These are phyloP conservation scores for Chaitophorus viminalis DNA, from an alignment of 2,888 invertebrate genomes.

Conservation along the genomic window DNA sequence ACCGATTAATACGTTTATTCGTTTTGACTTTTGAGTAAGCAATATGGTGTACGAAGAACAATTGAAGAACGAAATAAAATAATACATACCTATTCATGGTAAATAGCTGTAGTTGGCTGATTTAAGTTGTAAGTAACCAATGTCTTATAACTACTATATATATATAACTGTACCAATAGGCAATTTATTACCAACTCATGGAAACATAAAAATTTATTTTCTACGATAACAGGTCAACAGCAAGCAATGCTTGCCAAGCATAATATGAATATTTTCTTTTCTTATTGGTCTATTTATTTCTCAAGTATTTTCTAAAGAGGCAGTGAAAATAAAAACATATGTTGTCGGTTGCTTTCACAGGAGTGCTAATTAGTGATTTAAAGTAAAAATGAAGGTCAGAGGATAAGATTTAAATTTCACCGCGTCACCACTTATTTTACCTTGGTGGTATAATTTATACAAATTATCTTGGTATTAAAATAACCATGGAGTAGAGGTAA, in stretches of 20 bases:
- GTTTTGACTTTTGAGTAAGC: too few species aligned
- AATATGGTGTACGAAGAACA: too few species aligned
- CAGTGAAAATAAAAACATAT: conserved; percentile 20
- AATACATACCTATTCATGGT: background rate
- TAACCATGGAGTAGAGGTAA: too few species aligned
- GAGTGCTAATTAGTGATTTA: conserved; percentile 19
- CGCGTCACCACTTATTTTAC: too few species aligned
- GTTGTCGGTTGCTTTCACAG: conserved; percentile 16
- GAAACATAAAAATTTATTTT: too few species aligned
- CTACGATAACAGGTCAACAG: background rate
- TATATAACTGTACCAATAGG: background rate
- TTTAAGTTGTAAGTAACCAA: background rate
- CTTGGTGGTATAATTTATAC: too few species aligned
- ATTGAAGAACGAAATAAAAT: background rate
- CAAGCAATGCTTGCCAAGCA: too few species aligned
- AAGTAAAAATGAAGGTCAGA: background rate
- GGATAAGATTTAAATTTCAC: too few species aligned
- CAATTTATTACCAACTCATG: too few species aligned
- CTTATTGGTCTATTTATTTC: background rate
- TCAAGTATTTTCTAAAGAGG: background rate
- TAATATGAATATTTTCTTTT: background rate
- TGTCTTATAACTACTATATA: too few species aligned
- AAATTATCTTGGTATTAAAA: too few species aligned
- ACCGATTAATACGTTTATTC: too few species aligned
- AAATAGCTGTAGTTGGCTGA: background rate